Conservation (phyloP, 2,888 invertebrate genomes). For the Pristionchus mayeri region DNA sequence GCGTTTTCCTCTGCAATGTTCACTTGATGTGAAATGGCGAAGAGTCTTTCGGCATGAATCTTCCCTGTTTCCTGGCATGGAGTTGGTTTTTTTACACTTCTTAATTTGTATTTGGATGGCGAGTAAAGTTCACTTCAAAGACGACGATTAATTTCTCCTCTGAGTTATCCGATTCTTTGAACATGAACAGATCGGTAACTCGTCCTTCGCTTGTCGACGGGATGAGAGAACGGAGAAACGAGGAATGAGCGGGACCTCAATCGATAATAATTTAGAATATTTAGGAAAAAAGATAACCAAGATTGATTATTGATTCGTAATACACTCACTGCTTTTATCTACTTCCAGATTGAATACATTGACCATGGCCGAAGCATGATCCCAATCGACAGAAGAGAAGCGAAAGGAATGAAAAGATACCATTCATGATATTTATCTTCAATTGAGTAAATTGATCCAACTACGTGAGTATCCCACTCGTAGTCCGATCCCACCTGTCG, state of each 20-base stretch:
- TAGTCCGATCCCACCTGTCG: neutral
- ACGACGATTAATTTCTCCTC: neutral
- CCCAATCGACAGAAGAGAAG: neutral
- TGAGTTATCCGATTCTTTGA: neutral
- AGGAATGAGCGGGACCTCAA: neutral
- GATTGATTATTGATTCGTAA: too few species aligned
- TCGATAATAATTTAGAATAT: neutral
- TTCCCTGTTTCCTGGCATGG: too few species aligned
- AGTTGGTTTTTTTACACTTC: too few species aligned
- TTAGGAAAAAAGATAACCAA: neutral
- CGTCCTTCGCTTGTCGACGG: neutral
- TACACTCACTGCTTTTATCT: neutral
- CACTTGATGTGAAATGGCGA: too few species aligned
- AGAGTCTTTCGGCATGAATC: too few species aligned
- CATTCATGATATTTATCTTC: too few species aligned
- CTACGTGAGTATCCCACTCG: neutral
- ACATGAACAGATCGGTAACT: slow-evolving; percentile 16
- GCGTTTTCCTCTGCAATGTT: too few species aligned
- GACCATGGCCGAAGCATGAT: slow-evolving; percentile 3
- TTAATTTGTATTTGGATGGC: too few species aligned
- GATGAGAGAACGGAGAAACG: neutral
- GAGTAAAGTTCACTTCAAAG: too few species aligned
- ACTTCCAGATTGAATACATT: neutral
- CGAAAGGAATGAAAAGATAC: neutral
- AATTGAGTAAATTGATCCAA: neutral